These are phyloP conservation scores for Sinodicranocentrus sp. DNA, from an alignment of 2,888 invertebrate genomes.

Conservation along the genomic window DNA sequence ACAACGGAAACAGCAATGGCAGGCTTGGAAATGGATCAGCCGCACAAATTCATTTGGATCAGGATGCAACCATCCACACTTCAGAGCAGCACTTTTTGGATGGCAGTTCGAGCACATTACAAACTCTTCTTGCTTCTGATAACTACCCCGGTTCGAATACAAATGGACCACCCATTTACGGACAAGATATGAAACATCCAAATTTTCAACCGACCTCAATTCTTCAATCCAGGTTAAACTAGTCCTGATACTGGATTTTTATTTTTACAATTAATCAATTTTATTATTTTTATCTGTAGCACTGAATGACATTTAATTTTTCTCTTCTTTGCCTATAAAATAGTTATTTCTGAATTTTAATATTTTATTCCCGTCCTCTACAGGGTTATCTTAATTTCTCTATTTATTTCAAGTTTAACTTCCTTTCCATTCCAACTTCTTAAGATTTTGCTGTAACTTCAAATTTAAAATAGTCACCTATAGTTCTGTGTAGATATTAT, in stretches of 20 bases:
- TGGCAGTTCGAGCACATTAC: conserved; percentile 63
- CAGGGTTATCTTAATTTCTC: conserved; percentile 48
- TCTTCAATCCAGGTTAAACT: conserved; percentile 75
- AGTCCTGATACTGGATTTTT: conserved; percentile 55
- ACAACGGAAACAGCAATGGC: conserved; percentile 43
- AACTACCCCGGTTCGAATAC: conserved; percentile 40
- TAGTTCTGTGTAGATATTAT: conserved; percentile 6
- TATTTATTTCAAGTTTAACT: conserved; percentile 33
- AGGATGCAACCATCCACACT: conserved; percentile 75
- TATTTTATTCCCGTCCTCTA: conserved; percentile 20
- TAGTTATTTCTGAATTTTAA: conserved; percentile 1
- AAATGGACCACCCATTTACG: conserved; percentile 62
- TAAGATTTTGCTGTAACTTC: not conserved
- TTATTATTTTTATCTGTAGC: conserved; percentile 36
- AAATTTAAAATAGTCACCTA: not conserved
- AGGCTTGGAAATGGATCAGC: conserved; percentile 28
- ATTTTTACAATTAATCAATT: conserved; percentile 15
- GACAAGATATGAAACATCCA: conserved; percentile 67
- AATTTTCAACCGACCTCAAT: conserved; percentile 73
- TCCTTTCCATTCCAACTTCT: conserved; percentile 23
- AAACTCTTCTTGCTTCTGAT: conserved; percentile 68
- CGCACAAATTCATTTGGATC: conserved; percentile 65
- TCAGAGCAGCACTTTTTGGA: conserved; percentile 71
- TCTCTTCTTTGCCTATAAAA: conserved; percentile 60
- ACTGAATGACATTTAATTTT: conserved; percentile 45